A percentile compares a stretch with the other conserved stretches of the same genome.
phyloP scores from a whole-genome alignment of 1,140 invertebrate species.

The Catajapyx aquilonaris region DNA sequence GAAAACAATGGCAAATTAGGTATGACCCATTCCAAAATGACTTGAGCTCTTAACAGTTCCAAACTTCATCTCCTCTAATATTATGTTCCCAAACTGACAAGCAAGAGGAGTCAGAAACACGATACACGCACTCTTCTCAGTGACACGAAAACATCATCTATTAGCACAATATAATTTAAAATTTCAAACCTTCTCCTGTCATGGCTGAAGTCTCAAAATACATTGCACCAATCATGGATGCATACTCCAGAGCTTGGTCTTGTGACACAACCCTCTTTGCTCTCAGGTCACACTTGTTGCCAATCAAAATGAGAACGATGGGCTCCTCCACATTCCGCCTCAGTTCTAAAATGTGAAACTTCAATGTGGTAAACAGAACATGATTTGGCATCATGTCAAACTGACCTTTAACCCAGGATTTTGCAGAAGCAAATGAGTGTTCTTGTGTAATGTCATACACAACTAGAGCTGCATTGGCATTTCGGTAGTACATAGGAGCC shows the following conservation, averaged over 20 bases:
- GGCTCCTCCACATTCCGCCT: conserved; percentile 48
- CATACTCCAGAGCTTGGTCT: conserved; percentile 51
- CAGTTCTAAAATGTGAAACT: conserved; percentile 38
- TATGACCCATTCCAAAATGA: too few species aligned
- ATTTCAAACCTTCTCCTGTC: conserved; percentile 37
- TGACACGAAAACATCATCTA: too few species aligned
- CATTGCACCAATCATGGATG: conserved; percentile 53
- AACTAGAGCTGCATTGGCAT: conserved; percentile 66
- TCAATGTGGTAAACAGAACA: too few species aligned
- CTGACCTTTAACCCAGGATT: conserved; percentile 49
- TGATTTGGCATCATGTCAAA: too few species aligned
- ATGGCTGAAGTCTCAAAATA: conserved; percentile 68
- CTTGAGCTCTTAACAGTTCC: too few species aligned
- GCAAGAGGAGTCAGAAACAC: too few species aligned
- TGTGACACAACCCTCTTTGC: conserved; percentile 35
- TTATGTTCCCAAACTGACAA: too few species aligned
- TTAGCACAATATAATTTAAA: too few species aligned
- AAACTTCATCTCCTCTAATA: too few species aligned
- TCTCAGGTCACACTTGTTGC: conserved; percentile 60
- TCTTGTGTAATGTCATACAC: conserved; percentile 67
- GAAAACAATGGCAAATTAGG: too few species aligned
- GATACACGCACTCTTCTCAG: too few species aligned
- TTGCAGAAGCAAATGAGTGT: conserved; percentile 45
- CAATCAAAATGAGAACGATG: conserved; percentile 56
- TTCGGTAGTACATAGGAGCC: conserved; percentile 82